phyloP scores from a whole-genome alignment of 2,113 vertebrate species.

The Actinemys pallida region DNA sequence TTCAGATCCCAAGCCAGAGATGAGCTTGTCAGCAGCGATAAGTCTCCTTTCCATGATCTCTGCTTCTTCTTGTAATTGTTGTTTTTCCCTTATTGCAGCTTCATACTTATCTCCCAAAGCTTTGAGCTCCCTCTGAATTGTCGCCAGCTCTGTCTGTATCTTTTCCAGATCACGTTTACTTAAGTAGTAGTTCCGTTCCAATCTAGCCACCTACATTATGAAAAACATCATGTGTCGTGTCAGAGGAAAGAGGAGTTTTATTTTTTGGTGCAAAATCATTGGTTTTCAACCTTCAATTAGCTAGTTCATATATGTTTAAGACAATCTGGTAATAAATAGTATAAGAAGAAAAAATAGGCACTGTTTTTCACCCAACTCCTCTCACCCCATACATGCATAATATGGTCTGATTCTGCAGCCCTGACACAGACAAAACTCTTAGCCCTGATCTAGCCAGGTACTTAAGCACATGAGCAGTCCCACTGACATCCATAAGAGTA shows the following conservation, averaged over 20 bases:
- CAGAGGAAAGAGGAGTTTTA: neutral
- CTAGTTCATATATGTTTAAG: neutral
- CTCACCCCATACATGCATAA: neutral
- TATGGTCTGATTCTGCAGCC: neutral
- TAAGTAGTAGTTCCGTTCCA: slow-evolving; percentile 91
- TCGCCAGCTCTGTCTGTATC: slow-evolving; percentile 88
- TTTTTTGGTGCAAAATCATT: neutral
- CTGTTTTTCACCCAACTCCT: neutral
- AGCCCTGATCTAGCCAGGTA: neutral
- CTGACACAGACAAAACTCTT: neutral
- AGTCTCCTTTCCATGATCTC: slow-evolving; percentile 95
- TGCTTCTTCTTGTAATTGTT: slow-evolving; percentile 91
- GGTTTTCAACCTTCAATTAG: slow-evolving; percentile 24
- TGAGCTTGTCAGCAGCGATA: slow-evolving; percentile 93
- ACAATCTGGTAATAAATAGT: neutral
- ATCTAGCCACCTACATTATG: slow-evolving; percentile 85
- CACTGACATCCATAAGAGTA: neutral
- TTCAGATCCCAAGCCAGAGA: slow-evolving; percentile 93
- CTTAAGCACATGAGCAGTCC: neutral
- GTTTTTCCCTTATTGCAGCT: slow-evolving; percentile 87
- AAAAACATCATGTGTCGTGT: neutral
- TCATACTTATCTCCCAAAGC: slow-evolving; percentile 88
- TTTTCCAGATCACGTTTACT: slow-evolving; percentile 88
- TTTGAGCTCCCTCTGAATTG: slow-evolving; percentile 87
- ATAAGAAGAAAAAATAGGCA: neutral